These are phyloP conservation scores for Scartelaos histophorus DNA, from an alignment of 2,113 vertebrate species.

Conservation along the genomic window DNA sequence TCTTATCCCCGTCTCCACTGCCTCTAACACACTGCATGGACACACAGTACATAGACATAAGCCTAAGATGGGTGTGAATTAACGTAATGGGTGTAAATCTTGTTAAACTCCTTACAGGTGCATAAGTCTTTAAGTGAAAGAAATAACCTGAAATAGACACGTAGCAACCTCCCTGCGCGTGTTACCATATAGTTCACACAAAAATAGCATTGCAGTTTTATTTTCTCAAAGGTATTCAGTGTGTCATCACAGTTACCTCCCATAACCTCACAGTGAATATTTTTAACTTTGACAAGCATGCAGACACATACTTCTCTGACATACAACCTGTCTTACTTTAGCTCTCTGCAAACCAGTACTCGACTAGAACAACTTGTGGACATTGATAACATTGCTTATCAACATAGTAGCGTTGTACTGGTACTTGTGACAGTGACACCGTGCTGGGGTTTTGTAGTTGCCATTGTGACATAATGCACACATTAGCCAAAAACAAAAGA, in stretches of 20 bases:
- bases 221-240: conserved; percentile 2
- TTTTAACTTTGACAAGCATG: conserved; percentile 8
- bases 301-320: not conserved
- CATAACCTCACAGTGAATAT: conserved; percentile 5
- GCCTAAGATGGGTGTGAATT: not conserved
- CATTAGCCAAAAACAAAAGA: too few species aligned
- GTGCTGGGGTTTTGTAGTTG: too few species aligned
- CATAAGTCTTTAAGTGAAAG: not conserved
- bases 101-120: not conserved
- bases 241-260: conserved; percentile 6
- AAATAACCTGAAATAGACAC: not conserved
- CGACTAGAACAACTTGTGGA: not conserved
- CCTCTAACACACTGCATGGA: not conserved
- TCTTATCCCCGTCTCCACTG: not conserved
- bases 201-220: not conserved
- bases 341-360: not conserved
- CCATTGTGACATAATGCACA: too few species aligned
- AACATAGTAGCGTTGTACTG: not conserved
- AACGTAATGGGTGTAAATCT: conserved; percentile 3
- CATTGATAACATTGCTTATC: not conserved
- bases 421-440: too few species aligned
- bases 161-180: not conserved
- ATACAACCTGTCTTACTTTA: not conserved
- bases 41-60: not conserved
- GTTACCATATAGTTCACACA: not conserved